These are phyloP conservation scores for Oreohelix idahoensis DNA, from an alignment of 1,140 invertebrate genomes.

Conservation along the genomic window DNA sequence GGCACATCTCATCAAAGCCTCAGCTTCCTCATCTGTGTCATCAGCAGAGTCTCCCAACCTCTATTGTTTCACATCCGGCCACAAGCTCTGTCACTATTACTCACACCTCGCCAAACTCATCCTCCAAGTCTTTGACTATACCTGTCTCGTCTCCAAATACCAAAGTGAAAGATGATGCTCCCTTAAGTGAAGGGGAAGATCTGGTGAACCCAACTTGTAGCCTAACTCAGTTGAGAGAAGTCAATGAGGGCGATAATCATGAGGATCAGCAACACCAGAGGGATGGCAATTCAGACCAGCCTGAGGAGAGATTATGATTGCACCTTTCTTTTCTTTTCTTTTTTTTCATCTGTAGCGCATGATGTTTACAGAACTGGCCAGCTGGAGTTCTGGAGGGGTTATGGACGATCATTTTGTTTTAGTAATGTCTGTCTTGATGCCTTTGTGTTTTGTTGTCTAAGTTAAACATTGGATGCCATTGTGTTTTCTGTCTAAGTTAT, in stretches of 20 bases:
- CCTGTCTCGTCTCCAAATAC: neutral
- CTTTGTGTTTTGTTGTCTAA: too few species aligned
- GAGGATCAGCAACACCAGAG: neutral
- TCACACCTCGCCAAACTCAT: neutral
- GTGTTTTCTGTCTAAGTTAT: neutral
- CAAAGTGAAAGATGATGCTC: neutral
- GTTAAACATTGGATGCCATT: neutral
- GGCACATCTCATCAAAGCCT: neutral
- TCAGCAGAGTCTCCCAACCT: neutral
- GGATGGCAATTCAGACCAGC: neutral
- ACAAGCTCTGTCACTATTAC: neutral
- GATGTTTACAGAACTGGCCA: neutral
- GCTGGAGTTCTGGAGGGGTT: neutral
- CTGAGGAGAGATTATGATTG: constrained; percentile 3
- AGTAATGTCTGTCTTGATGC: neutral
- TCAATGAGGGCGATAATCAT: neutral
- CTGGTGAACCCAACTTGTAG: neutral
- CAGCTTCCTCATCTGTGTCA: neutral
- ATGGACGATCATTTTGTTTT: neutral
- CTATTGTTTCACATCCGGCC: too few species aligned
- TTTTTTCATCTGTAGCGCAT: neutral
- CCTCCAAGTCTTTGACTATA: neutral
- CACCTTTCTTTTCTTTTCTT: neutral
- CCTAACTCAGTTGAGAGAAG: neutral
- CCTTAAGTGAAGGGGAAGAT: neutral